Base-by-base conservation (phyloP, 2,113 vertebrate genomes). In the Sinocyclocheilus rhinocerous region DNA sequence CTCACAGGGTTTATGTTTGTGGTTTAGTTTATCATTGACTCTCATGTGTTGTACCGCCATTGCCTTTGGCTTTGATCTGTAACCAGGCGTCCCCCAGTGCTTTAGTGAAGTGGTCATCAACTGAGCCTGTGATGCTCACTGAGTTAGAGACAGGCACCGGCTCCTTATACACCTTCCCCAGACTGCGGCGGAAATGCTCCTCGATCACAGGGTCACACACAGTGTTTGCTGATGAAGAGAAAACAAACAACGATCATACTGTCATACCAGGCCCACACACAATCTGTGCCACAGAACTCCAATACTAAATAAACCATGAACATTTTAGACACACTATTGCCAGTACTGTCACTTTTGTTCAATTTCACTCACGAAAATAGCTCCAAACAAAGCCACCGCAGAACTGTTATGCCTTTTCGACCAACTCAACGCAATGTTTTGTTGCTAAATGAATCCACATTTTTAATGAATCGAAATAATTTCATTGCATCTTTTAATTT, bases 41-140 rank as follows among this genome's bases (percentile, higher is more conserved):
- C 39, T 48, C 22, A n/a, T 75, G 42, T 16, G 42, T 5, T 16
- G 72, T 16, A 15, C 42, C 12, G 95, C 97, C 97, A 91, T 95
- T 97, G 91, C 97, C 97, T 94, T 99, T 98, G 85, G 97, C 97
- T 92, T 99, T 99, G 79, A 99, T 96, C 95, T 98, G 97, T 45
- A 97, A 96, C 98, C 98, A 99, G 13, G 97, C 98, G 82, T 99
- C 98, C 33, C 98, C 98, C 67, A 99, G 95, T 1, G 98, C 98
- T 94, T 99, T 99, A 96, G 97, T 96, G 16, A 99, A 99, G 94
- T 99, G 98, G 95, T 99, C 98, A 5, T 99, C 98, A 65, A 99
- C 98, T 0, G 98, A 99, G 85, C 98, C 98, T 0, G 98, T 99
- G 95, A 99, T 99, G 94, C 98, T 99, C 94, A 99, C 97, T 0